Conservation (phyloP, 2,113 vertebrate genomes). For the Larimichthys polyactis region DNA sequence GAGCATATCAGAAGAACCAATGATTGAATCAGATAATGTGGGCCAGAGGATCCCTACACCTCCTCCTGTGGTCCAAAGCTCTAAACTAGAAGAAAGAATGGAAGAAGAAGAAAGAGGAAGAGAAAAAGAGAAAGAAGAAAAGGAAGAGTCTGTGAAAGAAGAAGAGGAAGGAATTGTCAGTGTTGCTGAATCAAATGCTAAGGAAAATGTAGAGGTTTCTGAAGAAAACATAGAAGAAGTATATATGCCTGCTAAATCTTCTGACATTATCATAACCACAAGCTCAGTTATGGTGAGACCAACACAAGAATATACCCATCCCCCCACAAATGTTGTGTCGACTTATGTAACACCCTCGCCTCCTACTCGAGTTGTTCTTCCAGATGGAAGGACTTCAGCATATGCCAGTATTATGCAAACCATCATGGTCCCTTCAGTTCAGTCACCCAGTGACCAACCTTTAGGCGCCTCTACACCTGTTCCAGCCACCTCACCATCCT, state of each 20-base stretch:
- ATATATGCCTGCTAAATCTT: constrained; percentile 47
- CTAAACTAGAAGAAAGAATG: constrained; percentile 70
- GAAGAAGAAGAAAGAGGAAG: constrained; percentile 64
- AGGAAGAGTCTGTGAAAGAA: constrained; percentile 67
- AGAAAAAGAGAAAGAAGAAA: constrained; percentile 55
- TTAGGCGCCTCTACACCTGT: constrained; percentile 52
- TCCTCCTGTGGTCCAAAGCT: constrained; percentile 55
- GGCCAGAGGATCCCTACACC: constrained; percentile 66
- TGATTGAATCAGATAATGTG: constrained; percentile 69
- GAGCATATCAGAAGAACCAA: constrained; percentile 80
- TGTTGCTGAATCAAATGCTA: constrained; percentile 48
- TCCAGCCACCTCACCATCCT: constrained; percentile 10
- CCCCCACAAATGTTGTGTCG: constrained; percentile 57
- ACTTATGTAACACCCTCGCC: constrained; percentile 64
- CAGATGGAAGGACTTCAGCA: constrained; percentile 85
- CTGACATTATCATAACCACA: constrained; percentile 75
- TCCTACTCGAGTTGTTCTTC: constrained; percentile 78
- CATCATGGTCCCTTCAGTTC: constrained; percentile 83
- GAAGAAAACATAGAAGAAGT: constrained; percentile 46
- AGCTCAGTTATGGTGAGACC: constrained; percentile 71
- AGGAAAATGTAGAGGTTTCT: constrained; percentile 47
- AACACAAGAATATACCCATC: constrained; percentile 57
- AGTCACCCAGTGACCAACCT: constrained; percentile 49
- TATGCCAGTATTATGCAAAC: constrained; percentile 95
- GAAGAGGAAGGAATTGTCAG: constrained; percentile 41